Percentiles rank a stretch among this genome's conserved stretches.
phyloP scores from a whole-genome alignment of 2,113 vertebrate species.

The Hoplias malabaricus region DNA sequence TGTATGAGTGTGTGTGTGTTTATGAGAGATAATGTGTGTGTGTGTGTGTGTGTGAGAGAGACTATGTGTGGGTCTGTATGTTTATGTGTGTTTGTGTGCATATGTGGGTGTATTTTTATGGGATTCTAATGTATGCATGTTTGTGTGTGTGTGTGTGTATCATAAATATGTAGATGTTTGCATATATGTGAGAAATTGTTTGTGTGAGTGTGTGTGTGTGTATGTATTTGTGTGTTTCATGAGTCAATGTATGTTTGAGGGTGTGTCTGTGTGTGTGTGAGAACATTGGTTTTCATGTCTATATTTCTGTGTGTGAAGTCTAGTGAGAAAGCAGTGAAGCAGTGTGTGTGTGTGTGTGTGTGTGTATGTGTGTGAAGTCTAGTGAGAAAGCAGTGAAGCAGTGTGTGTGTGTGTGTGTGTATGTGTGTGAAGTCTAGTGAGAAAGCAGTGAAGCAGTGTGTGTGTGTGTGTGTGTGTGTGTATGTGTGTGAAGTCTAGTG shows the following conservation, averaged over 20 bases:
- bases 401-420: neutral
- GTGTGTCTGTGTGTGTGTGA: neutral
- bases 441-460: neutral
- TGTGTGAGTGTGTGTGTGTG: constrained; percentile 5
- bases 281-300: neutral
- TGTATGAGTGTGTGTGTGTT: neutral
- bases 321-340: no score
- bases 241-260: no score
- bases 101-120: no score
- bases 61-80: neutral
- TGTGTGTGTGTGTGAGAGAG: neutral
- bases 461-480: constrained; percentile 6
- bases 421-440: neutral
- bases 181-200: neutral
- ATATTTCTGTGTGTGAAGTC: no score
- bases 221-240: no score
- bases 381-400: no score
- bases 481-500: no score
- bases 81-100: neutral
- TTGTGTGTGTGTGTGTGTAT: no score
- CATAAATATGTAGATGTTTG: no score
- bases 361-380: neutral
- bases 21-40: no score
- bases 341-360: neutral
- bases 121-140: no score